Evolutionary conservation across 2,888 invertebrate species (phyloP), one percentile per base, ranked within the genome.

Genomic region (Athetis lepigone): DNA sequence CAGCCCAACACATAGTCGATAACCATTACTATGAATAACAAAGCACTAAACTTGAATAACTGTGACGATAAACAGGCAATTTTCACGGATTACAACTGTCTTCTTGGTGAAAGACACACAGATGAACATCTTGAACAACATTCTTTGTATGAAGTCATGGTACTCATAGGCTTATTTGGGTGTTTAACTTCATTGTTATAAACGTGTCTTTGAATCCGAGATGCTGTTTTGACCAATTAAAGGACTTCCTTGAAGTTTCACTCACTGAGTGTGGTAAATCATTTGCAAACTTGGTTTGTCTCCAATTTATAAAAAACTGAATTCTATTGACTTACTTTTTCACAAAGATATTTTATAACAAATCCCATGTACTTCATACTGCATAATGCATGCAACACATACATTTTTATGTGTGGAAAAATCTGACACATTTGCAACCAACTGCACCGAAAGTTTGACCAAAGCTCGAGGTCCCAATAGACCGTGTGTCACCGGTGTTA

Each of bases 401-500:
- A n/a, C n/a, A n/a, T n/a, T n/a, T n/a, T n/a, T n/a, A n/a, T n/a
- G n/a, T 16, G 13, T 16, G 0, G 23, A 29, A 8, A 27, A 23
- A 4, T 55, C 21, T 29, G 23, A 5, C 11, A 2, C 37, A 47
- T 25, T 56, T 21, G 40, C 11, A 13, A n/a, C 11, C 29, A 7
- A 43, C 36, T 36, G 37, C 29, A 49, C 23, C 42, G 25, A 46
- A 65, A 57, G 39, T 57, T 52, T 0, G 36, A 51, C 46, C 33
- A 64, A 73, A 74, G 74, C 69, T 80, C 62, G 50, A 46, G 47
- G 27, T 59, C 65, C 45, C 60, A 51, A 42, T 25, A 39, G 67
- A 16, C 87, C 49, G 86, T 91, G 75, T 88, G 92, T 90, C 85
- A 72, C 86, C 74, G 72, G 89, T 87, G 94, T 90, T 94, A 94